Evolutionary conservation across 2,888 invertebrate species (phyloP), one percentile per base, ranked within the genome.

Genomic region (Andrena flavipes): DNA sequence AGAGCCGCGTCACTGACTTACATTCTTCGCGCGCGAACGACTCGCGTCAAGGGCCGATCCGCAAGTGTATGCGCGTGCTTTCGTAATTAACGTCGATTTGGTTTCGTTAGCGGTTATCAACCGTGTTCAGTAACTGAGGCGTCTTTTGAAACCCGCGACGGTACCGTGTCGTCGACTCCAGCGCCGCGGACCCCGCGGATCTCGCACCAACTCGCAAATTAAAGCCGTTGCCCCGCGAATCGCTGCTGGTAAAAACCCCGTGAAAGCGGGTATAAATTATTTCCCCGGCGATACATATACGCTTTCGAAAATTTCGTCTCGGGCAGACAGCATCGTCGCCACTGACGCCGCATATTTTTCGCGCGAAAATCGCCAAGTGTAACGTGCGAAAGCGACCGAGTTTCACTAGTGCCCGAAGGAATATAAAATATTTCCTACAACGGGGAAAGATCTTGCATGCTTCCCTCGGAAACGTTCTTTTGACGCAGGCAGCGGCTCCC

Each of bases 11-110:
- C 70, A 59, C 68, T 13, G 69, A 70, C 67, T 71, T 67, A 54
- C 70, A 64, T 68, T 68, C 42, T 6, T 8, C 8, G 56, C 8
- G 68, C 51, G 76, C 33, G 63, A 86, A 69, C 49, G 33, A 67
- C 75, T 84, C 56, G 72, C 74, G 56, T 48, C 59, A 72, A 65
- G 68, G 63, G 60, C 51, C 81, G 26, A 51, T 54, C 8, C 23
- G 48, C 13, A 3, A 42, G 35, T 56, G 20, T 63, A 56, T 42
- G 56, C 59, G 76, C 68, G 56, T 71, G 70, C 72, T 88, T 88
- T 87, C 80, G 51, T 72, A 85, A 88, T 88, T 84, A 87, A 77
- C 82, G 51, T 63, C 54, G 75, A 76, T 87, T 88, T 74, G 35
- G 72, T 65, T 74, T 63, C 59, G 60, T 88, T 88, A 88, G 80